A percentile compares a stretch with the other conserved stretches of the same genome.
These are phyloP conservation scores for Escarpia spicata DNA, from an alignment of 2,888 invertebrate genomes.

Conservation along the genomic window DNA sequence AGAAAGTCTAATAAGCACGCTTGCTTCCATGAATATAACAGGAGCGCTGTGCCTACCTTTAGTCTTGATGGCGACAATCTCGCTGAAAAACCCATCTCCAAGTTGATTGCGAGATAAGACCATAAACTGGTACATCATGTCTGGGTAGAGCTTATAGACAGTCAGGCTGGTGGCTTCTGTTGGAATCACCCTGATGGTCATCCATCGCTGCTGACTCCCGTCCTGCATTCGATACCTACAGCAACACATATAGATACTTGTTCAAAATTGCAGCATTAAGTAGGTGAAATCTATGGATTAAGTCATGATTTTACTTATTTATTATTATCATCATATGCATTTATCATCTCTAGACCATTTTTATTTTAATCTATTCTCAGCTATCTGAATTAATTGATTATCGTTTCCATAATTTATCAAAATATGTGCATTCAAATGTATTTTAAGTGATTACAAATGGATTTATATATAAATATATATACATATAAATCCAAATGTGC, in stretches of 20 bases:
- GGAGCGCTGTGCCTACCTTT: conserved; percentile 72
- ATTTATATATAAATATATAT: no score
- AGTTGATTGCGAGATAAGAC: conserved; percentile 91
- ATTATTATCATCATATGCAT: no score
- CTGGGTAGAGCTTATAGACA: conserved; percentile 88
- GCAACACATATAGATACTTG: background rate
- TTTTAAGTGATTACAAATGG: no score
- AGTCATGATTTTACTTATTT: no score
- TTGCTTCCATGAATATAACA: background rate
- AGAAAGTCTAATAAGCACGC: background rate
- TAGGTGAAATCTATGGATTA: no score
- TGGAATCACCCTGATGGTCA: conserved; percentile 76
- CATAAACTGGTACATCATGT: conserved; percentile 94
- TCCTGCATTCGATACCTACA: conserved; percentile 31
- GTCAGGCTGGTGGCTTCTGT: conserved; percentile 91
- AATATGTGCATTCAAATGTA: no score
- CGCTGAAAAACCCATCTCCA: conserved; percentile 96
- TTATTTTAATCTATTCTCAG: no score
- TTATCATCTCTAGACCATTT: no score
- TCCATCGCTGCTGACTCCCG: conserved; percentile 37
- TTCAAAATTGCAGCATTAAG: no score
- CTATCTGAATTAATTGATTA: no score
- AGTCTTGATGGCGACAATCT: conserved; percentile 88
- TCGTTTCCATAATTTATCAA: no score
- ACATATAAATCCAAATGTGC: no score